phyloP scores from a whole-genome alignment of 2,113 vertebrate genomes.

The Chloebia gouldiae region DNA sequence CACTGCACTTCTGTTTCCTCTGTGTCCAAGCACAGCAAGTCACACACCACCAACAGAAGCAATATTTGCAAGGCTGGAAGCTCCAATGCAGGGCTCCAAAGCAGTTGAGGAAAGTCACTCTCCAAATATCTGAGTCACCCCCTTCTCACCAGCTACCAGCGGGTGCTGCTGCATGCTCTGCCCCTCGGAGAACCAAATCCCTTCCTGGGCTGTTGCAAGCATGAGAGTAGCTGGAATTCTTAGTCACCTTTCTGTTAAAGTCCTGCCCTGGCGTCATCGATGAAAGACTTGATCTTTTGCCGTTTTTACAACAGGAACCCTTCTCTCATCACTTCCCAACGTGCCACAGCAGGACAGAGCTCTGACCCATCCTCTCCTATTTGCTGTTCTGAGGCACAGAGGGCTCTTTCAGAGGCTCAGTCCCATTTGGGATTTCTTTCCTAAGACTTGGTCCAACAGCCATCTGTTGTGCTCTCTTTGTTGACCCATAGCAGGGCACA shows the following conservation, averaged over 20 bases:
- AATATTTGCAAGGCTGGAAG: neutral
- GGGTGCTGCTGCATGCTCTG: neutral
- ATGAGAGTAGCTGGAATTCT: neutral
- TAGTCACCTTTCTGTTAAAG: neutral
- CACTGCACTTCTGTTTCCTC: neutral
- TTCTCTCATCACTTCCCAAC: constrained; percentile 38
- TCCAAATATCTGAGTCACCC: neutral
- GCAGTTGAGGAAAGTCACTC: neutral
- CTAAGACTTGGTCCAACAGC: neutral
- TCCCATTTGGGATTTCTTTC: neutral
- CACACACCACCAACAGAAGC: neutral
- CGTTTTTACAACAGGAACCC: neutral
- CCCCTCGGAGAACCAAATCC: neutral
- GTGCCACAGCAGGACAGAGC: neutral
- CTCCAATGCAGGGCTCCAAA: neutral
- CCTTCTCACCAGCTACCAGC: neutral
- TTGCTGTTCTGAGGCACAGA: neutral
- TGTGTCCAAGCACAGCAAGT: neutral
- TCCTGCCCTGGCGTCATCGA: neutral
- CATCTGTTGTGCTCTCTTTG: neutral
- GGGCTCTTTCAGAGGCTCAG: neutral
- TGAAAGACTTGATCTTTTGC: constrained; percentile 4
- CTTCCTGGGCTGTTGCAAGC: neutral
- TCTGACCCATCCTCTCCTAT: neutral
- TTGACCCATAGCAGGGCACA: neutral